Base-by-base conservation (phyloP, 2,888 invertebrate genomes). In the Kryphioiulus occultus region DNA sequence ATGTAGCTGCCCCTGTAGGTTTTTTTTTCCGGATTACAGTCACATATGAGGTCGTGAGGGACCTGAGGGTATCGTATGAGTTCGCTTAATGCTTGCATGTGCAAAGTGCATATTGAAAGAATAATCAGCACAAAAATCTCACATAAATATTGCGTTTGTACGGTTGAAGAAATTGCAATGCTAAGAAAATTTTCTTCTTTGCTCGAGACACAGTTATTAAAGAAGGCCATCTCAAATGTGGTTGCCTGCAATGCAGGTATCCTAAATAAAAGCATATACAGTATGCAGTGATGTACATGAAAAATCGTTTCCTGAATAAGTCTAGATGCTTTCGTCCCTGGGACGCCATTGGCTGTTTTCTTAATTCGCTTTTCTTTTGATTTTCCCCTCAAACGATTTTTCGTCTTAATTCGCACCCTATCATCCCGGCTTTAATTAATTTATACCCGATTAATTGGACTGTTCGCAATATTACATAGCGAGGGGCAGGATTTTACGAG, bases 291-390 rank as follows among this genome's bases (percentile, higher is more conserved):
- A 68, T 68, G 12, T 26, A 1, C 78, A 78, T 78, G 78, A 78
- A 78, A 30, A 78, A 30, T 78, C 78, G 78, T 78, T 78, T 78
- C 78, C 30, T 32, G 15, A 26, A 30, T 78, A 78, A 78, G 78
- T 26, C 78, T 30, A 30, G 26, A 30, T 30, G 78, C 78, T 78
- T 78, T 78, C 30, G 30, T 78, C 78, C 78, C 78, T 30, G 78
- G 78, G 78, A 78, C 78, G 78, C 30, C 78, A 78, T 78, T 78
- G 78, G 78, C 30, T 78, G 30, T 30, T 78, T 30, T 78, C 78
- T 78, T 78, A 78, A 78, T 78, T 78, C 78, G 78, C 78, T 78
- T 78, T 68, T 78, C 78, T 78, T 78, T 78, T 78, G 78, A 78
- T 78, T 78, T 78, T 78, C 30, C 78, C 26, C 78, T 78, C 30